A percentile compares a stretch with the other conserved stretches of the same genome.
phyloP scores from a whole-genome alignment of 2,113 vertebrate species.

The Saguinus imperator region DNA sequence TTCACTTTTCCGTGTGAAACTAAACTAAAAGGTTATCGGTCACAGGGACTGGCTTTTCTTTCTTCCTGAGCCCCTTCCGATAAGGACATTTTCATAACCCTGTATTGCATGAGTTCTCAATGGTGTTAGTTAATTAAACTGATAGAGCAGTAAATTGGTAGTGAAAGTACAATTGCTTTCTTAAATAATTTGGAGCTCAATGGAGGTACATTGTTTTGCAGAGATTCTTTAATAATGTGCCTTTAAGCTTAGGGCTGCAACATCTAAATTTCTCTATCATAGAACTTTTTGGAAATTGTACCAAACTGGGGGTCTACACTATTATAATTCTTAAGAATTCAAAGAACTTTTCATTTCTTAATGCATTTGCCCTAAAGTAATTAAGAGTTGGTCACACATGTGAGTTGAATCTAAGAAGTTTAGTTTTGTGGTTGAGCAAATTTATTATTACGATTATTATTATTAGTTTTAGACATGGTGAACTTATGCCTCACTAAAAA shows the following conservation, averaged over 20 bases:
- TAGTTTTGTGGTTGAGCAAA: constrained; percentile 2
- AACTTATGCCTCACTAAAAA: constrained; percentile 8
- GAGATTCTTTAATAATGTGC: neutral
- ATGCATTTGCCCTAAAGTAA: neutral
- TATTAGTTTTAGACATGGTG: constrained; percentile 1
- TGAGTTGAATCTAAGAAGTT: constrained; percentile 20
- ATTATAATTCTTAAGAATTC: constrained; percentile 15
- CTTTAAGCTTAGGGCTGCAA: neutral
- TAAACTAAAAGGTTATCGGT: neutral
- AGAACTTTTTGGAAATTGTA: neutral
- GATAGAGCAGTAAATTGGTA: neutral
- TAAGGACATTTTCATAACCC: neutral
- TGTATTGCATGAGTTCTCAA: neutral
- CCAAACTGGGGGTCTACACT: constrained; percentile 1
- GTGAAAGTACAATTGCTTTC: neutral
- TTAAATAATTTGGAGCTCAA: neutral
- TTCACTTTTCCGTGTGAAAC: constrained; percentile 23
- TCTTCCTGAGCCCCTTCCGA: neutral
- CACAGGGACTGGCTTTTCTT: neutral
- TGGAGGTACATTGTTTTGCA: constrained; percentile 4
- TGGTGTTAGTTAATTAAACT: neutral
- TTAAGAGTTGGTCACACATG: constrained; percentile 21
- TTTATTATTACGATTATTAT: constrained; percentile 25
- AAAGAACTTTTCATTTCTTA: constrained; percentile 16
- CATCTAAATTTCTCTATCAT: neutral